A percentile compares a stretch with the other conserved stretches of the same genome.
These are phyloP conservation scores for Apogon talboti DNA, from an alignment of 2,797 vertebrate genomes.

Conservation along the genomic window DNA sequence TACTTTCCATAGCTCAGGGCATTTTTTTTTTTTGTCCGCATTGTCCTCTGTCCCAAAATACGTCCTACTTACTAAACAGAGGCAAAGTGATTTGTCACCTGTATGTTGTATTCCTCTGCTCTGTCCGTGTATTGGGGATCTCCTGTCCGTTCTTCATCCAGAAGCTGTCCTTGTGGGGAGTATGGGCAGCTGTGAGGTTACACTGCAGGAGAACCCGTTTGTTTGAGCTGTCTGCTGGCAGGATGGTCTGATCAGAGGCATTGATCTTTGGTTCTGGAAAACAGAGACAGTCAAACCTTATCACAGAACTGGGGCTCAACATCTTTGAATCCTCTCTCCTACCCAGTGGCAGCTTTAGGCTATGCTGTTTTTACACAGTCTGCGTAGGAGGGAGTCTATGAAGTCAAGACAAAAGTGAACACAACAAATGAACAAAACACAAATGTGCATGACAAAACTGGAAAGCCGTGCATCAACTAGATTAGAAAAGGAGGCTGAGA, in stretches of 20 bases:
- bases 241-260: slow-evolving; percentile 89
- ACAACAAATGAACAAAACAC: slow-evolving; percentile 63
- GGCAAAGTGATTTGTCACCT: slow-evolving; percentile 79
- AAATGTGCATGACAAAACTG: slow-evolving; percentile 43
- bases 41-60: slow-evolving; percentile 8
- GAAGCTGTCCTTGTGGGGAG: slow-evolving; percentile 87
- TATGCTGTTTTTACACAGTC: slow-evolving; percentile 68
- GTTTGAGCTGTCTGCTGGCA: slow-evolving; percentile 70
- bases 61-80: slow-evolving; percentile 4
- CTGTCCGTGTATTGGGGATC: slow-evolving; percentile 86
- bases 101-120: slow-evolving; percentile 82
- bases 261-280: slow-evolving; percentile 96
- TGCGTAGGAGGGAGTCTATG: slow-evolving; percentile 70
- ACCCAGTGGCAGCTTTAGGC: slow-evolving; percentile 51
- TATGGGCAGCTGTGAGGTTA: slow-evolving; percentile 92
- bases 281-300: slow-evolving; percentile 75
- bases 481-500: no score
- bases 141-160: slow-evolving; percentile 96
- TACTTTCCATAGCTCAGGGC: background rate
- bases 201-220: slow-evolving; percentile 87
- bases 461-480: background rate
- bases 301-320: slow-evolving; percentile 65
- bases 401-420: slow-evolving; percentile 60
- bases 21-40: background rate
- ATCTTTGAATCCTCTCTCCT: slow-evolving; percentile 40